phyloP scores from a whole-genome alignment of 1,140 invertebrate species.

The Neodiprion fabricii region DNA sequence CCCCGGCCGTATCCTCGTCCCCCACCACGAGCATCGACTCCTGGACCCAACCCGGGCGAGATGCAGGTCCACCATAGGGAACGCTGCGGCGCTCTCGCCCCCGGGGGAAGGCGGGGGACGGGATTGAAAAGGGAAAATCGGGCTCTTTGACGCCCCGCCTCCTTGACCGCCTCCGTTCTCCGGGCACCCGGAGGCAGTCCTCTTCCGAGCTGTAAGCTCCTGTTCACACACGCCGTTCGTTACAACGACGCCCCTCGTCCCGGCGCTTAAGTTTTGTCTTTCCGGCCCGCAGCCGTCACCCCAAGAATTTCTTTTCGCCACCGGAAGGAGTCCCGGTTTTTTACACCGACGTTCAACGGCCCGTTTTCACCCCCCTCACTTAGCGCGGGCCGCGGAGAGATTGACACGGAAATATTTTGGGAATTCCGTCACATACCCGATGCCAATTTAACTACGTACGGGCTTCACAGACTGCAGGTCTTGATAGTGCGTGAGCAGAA shows the following conservation, averaged over 20 bases:
- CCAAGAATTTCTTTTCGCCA: no score
- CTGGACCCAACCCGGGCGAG: background rate
- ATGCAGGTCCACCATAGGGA: background rate
- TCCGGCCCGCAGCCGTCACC: background rate
- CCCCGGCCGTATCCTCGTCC: background rate
- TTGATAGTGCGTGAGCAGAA: no score
- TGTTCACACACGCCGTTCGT: background rate
- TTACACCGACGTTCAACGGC: no score
- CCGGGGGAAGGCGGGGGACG: background rate
- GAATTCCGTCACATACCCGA: no score
- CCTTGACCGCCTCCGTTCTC: constrained; percentile 12
- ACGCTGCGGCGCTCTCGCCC: no score
- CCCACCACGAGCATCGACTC: constrained; percentile 17
- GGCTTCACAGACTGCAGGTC: no score
- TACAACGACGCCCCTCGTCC: background rate
- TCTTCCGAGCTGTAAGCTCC: background rate
- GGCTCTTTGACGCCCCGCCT: constrained; percentile 18
- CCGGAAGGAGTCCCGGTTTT: no score
- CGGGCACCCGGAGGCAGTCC: background rate
- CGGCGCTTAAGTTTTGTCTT: background rate
- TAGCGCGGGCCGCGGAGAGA: no score
- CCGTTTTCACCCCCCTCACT: no score
- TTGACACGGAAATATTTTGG: no score
- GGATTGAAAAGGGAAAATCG: constrained; percentile 9
- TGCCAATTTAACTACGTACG: no score